Base-by-base conservation (phyloP, 2,888 invertebrate species). In the Molorchus minor region DNA sequence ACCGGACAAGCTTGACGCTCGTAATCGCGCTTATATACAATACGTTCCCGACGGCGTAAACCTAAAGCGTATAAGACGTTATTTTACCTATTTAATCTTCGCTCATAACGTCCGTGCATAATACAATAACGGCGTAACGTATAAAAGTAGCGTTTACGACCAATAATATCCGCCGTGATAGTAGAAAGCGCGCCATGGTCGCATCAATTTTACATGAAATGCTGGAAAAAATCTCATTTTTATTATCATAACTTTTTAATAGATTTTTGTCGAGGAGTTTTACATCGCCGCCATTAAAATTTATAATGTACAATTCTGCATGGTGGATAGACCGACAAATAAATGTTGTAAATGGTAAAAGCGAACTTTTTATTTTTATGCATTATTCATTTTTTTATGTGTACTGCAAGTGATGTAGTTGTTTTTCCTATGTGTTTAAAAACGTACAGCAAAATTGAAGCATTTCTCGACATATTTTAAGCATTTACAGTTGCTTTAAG, bases 121-220 rank as follows among this genome's bases (percentile, higher is more conserved):
- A 52, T 21, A 17, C 30, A 13, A 25, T 49, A 52, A 52, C 3
- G 17, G 52, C 41, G 52, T 41, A 52, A 52, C 40, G 12, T 30
- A 41, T 52, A 41, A 52, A 52, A 52, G 52, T 52, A 52, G 52
- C 52, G 17, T 52, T 52, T 52, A 19, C 41, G 30, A 30, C 15
- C 30, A 52, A 52, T 41, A 41, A 29, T 19, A 29, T 30, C 4
- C 16, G 3, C 19, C 7, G 30, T 19, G 33, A 16, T 45, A 12
- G 30, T 12, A 45, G 33, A 44, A 29, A 17, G 30, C 30, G 12
- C 7, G 33, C 17, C n/a, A 5, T 20, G 20, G 3, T 2, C 12
- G 12, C 21, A 12, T 3, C 15, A 12, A 35, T 35, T 17, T 1
- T 2, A 4, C 17, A 5, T 2, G 1, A 19, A 1, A 2, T 20